phyloP scores from a whole-genome alignment of 2,113 vertebrate genomes.

The Corythaixoides concolor region DNA sequence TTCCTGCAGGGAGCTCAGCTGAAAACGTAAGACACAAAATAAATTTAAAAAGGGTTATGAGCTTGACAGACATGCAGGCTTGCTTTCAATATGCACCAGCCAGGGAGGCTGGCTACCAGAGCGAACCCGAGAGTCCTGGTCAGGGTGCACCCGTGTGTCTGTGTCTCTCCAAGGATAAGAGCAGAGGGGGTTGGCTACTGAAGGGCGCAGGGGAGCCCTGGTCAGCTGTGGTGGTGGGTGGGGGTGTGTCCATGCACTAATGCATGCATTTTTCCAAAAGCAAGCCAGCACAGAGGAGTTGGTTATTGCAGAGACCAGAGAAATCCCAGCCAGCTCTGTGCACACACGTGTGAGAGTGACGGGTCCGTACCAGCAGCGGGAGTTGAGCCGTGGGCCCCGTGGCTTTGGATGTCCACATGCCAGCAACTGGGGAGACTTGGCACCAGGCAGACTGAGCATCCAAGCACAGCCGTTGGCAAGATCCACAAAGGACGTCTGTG shows the following conservation, averaged over 20 bases:
- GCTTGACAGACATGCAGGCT: not conserved
- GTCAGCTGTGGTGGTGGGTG: not conserved
- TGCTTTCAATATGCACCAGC: not conserved
- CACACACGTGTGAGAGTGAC: not conserved
- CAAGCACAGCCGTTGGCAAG: not conserved
- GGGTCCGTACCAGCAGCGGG: not conserved
- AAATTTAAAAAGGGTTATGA: not conserved
- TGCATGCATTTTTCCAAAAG: not conserved
- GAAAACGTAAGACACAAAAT: conserved; percentile 43
- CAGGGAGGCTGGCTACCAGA: not conserved
- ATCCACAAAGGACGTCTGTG: not conserved
- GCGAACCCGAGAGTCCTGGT: not conserved
- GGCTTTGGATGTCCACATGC: not conserved
- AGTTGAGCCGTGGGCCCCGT: not conserved
- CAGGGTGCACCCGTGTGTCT: not conserved
- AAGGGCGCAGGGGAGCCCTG: not conserved
- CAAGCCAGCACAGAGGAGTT: not conserved
- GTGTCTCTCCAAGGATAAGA: not conserved
- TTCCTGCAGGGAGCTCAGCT: conserved; percentile 83
- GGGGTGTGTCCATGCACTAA: not conserved
- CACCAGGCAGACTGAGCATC: not conserved
- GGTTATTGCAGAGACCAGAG: not conserved
- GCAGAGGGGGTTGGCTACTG: not conserved
- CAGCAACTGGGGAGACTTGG: not conserved
- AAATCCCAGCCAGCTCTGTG: not conserved